Evolutionary conservation across 35 echinoderm and acorn worm genomes (phyloP).

Genomic region (Ophioderma brevispina): DNA sequence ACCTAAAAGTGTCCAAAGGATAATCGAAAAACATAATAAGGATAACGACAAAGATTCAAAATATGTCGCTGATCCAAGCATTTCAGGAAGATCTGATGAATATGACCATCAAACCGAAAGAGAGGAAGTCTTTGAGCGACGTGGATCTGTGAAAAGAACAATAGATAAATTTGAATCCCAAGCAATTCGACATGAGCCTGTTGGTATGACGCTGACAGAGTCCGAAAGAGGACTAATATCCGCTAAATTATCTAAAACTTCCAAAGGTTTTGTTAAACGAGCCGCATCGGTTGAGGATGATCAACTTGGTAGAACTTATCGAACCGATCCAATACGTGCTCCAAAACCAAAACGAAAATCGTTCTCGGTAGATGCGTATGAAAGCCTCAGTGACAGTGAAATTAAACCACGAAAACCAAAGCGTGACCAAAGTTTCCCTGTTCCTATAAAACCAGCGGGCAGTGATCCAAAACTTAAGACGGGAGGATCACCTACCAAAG

Average conservation of each 20-base stretch:
- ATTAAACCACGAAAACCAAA: slow-evolving; percentile 31
- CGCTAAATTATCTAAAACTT: not conserved
- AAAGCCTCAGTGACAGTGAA: slow-evolving; percentile 75
- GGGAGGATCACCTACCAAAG: slow-evolving; percentile 20
- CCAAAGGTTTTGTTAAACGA: not conserved
- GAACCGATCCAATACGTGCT: not conserved
- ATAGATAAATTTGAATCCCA: not conserved
- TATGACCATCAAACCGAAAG: not conserved
- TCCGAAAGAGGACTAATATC: slow-evolving; percentile 1
- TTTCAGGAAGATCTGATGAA: not conserved
- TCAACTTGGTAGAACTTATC: not conserved
- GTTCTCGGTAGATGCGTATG: slow-evolving; percentile 35
- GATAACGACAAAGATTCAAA: not conserved
- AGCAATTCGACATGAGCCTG: not conserved
- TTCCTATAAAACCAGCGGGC: slow-evolving; percentile 8
- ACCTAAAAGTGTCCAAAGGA: not conserved
- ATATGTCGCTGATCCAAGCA: not conserved
- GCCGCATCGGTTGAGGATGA: not conserved
- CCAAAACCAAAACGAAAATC: not conserved
- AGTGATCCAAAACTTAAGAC: slow-evolving; percentile 47
- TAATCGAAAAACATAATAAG: no score
- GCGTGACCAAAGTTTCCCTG: not conserved
- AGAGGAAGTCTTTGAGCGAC: not conserved
- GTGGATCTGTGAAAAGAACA: not conserved
- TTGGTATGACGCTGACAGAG: not conserved